Base-by-base conservation (phyloP, 2,113 vertebrate genomes). In the Mustela nigripes region DNA sequence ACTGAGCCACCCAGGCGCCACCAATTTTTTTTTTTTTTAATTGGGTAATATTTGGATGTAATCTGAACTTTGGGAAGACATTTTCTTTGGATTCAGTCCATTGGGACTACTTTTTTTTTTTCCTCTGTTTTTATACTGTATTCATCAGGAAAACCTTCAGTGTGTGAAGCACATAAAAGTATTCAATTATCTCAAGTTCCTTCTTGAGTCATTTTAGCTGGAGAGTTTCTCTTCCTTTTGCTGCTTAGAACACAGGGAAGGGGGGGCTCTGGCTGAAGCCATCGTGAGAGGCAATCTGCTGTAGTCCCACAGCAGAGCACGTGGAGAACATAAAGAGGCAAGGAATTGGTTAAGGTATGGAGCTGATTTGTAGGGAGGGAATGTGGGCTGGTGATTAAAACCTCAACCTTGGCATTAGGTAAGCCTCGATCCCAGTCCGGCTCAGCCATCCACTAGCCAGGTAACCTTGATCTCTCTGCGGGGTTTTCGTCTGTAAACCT, bases 51-150 rank as follows among this genome's bases (percentile, higher is more conserved):
- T 89, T 95, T 87, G 80, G 92, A 76, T 94, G 83, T 31, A 73
- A 79, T 97, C 33, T 94, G 86, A 83, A 80, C 94, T 92, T 89
- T 82, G n/a, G 67, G 93, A 96, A 95, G 95, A 9, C 63, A 48
- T 91, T 95, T 97, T 90, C 60, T 76, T 93, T 98, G 73, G 95
- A 96, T 95, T 78, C 69, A 39, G 53, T 95, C 69, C 87, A 63
- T 14, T 69, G 79, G 69, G 58, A 50, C 56, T 83, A 71, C 83
- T 56, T 56, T 56, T 56, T 18, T 18, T 97, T 89, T 60, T 58
- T 86, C 90, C 73, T 65, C n/a, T 36, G 28, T 84, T 95, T 92
- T 78, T 33, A 14, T 82, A 67, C 33, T 71, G 48, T 28, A 19
- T 91, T 53, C 53, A 39, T 67, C 65, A 71, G 93, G 62, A 82